Evolutionary conservation across 2,113 vertebrate species (phyloP).

Genomic region (Bettongia penicillata): DNA sequence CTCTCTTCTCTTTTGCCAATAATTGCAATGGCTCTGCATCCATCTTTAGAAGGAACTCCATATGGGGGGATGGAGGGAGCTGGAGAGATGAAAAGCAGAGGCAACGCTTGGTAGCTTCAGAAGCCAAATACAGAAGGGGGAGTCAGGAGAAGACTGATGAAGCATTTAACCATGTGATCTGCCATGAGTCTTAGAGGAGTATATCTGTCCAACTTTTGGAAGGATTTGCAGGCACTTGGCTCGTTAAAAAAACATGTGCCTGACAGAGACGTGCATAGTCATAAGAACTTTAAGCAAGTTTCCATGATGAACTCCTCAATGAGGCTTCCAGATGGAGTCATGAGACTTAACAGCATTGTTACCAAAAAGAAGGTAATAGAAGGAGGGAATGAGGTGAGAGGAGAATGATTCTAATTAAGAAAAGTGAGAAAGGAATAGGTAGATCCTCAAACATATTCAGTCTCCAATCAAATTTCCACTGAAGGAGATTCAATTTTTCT

Average conservation of each 20-base stretch:
- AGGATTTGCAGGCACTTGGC: neutral
- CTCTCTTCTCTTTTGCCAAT: neutral
- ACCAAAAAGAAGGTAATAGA: neutral
- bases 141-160: neutral
- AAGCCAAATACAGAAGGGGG: conserved; percentile 7
- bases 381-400: neutral
- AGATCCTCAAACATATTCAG: neutral
- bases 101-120: neutral
- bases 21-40: neutral
- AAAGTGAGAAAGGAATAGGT: neutral
- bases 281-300: conserved; percentile 39
- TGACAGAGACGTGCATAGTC: neutral
- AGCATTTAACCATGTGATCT: neutral
- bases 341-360: neutral
- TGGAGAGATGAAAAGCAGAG: neutral
- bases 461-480: neutral
- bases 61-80: neutral
- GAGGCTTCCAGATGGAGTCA: conserved; percentile 4
- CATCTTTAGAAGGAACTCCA: neutral
- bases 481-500: neutral
- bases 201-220: neutral
- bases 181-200: neutral
- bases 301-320: neutral
- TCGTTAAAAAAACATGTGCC: conserved; percentile 38
- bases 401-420: neutral